A percentile compares a stretch with the other conserved stretches of the same genome.
phyloP scores from a whole-genome alignment of 1,140 invertebrate genomes.

The Nephotettix cincticeps region DNA sequence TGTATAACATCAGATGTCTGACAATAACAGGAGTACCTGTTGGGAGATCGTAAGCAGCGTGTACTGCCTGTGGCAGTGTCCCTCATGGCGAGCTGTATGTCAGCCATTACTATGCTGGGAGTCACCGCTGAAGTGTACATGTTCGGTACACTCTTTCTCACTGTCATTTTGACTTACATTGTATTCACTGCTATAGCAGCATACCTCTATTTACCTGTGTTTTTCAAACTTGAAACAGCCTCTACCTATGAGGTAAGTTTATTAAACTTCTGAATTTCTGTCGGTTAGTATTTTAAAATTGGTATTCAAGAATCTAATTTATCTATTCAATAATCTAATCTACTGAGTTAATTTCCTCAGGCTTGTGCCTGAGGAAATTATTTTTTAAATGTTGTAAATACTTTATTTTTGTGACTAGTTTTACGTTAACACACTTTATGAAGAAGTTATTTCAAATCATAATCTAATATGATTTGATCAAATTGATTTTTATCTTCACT shows the following conservation, averaged over 20 bases:
- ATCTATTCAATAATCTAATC: no score
- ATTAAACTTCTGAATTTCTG: no score
- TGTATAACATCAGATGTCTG: neutral
- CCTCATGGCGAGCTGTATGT: constrained; percentile 95
- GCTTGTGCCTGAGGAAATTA: no score
- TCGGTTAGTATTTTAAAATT: no score
- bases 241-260: constrained; percentile 83
- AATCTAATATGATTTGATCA: no score
- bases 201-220: constrained; percentile 84
- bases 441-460: no score
- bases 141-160: constrained; percentile 79
- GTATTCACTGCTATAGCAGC: constrained; percentile 80
- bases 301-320: no score
- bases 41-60: constrained; percentile 75
- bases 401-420: no score
- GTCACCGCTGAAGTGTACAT: constrained; percentile 84
- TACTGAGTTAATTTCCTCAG: no score
- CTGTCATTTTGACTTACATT: constrained; percentile 80
- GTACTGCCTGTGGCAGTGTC: constrained; percentile 79
- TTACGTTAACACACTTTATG: no score
- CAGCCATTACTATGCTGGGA: constrained; percentile 88
- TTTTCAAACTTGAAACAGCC: constrained; percentile 80
- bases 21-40: constrained; percentile 70
- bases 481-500: no score
- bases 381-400: no score